Evolutionary conservation across 2,797 vertebrate species (phyloP), one percentile per base, ranked within the genome.

Genomic region (Peromyscus attwateri): DNA sequence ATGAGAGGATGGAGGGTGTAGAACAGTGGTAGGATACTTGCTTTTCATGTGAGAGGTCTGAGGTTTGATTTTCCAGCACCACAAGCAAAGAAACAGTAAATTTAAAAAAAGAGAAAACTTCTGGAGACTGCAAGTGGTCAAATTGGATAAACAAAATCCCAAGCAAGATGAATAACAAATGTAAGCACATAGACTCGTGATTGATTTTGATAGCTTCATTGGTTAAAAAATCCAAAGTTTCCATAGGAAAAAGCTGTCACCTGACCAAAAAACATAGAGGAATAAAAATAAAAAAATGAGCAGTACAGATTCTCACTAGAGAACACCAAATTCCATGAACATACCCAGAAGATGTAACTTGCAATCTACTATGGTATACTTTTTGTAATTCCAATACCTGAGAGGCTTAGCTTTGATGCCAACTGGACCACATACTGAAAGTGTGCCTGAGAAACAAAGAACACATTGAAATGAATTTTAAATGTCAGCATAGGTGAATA

Each of bases 161-260:
- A 55, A 82, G 6, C 43, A 19, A 11, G 16, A 79, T 17, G 1
- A 87, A 8, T 82, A 75, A 75, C 6, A 70, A 64, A 46, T 21
- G 2, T 1, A 66, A 31, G 9, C 0, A 27, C 31, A 6, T n/a
- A 46, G 14, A 82, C 3, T 8, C 0, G 0, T 31, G 62, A 62
- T 84, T 49, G 87, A 93, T 40, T 82, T 68, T 85, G 37, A 96
- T 37, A 94, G 64, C 29, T 82, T 87, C 40, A 52, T 27, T 40
- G 10, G 27, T 1, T 68, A 31, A 93, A 84, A 95, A 46, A 29
- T 14, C 11, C 62, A 55, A 49, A 29, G 3, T 25, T 73, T 64
- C 11, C 40, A 46, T 21, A 79, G 23, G 6, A 87, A 34, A 71
- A 64, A 40, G 21, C 6, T 60, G 5, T 71, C 4, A 64, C 21